These are phyloP conservation scores for Dolichallabes microphthalmus DNA, from an alignment of 2,113 vertebrate species.

Conservation along the genomic window DNA sequence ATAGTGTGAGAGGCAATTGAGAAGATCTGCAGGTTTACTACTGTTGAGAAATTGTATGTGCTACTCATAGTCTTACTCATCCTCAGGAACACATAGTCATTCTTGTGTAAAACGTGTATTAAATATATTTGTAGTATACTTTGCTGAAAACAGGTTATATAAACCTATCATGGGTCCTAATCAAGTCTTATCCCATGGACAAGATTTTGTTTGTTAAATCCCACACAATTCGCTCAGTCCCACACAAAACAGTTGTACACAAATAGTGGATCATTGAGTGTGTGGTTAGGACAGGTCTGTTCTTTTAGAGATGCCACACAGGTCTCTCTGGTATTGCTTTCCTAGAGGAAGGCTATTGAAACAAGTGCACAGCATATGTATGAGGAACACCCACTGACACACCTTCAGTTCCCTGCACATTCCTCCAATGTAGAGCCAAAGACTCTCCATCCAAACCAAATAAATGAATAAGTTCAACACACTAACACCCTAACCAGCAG, in stretches of 20 bases:
- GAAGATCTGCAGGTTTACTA: constrained; percentile 1
- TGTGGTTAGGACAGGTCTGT: constrained; percentile 5
- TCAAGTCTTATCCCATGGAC: neutral
- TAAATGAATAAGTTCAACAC: constrained; percentile 46
- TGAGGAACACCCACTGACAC: constrained; percentile 55
- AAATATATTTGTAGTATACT: neutral
- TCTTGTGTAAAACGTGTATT: neutral
- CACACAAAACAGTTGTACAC: neutral
- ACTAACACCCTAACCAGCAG: constrained; percentile 32
- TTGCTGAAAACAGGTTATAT: neutral
- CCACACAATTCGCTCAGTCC: neutral
- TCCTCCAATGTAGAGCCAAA: constrained; percentile 24
- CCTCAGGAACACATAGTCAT: neutral
- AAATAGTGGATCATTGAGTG: neutral
- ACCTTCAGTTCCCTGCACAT: constrained; percentile 36
- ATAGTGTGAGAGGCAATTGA: constrained; percentile 42
- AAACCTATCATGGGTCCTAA: neutral
- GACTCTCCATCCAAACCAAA: constrained; percentile 30
- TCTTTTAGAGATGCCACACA: constrained; percentile 52
- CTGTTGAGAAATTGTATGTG: neutral
- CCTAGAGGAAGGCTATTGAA: constrained; percentile 62
- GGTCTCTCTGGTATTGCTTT: neutral
- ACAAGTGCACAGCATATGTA: constrained; percentile 63
- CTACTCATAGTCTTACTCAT: neutral
- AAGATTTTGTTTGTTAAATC: neutral